A percentile compares a stretch with the other conserved stretches of the same genome.
phyloP scores from a whole-genome alignment of 2,888 invertebrate genomes.

The Corbicula japonica region DNA sequence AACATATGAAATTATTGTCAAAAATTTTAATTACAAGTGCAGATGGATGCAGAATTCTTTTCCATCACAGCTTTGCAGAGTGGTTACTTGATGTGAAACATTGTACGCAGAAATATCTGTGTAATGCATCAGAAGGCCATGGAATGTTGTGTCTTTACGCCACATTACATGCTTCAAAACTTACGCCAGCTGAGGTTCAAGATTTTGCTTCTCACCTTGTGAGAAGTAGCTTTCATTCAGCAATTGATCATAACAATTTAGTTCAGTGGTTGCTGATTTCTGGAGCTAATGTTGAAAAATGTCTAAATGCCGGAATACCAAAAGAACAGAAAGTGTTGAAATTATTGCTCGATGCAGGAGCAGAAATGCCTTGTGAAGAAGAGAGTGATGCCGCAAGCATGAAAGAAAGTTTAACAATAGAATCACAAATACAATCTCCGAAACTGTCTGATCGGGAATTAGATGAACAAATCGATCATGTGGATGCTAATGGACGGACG shows the following conservation, averaged over 20 bases:
- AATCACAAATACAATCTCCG: slow-evolving; percentile 65
- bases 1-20: slow-evolving; percentile 79
- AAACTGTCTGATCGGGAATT: slow-evolving; percentile 70
- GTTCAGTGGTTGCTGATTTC: slow-evolving; percentile 91
- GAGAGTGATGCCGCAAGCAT: slow-evolving; percentile 89
- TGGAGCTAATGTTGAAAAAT: slow-evolving; percentile 83
- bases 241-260: slow-evolving; percentile 88
- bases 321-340: slow-evolving; percentile 87
- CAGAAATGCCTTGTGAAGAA: slow-evolving; percentile 95
- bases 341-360: slow-evolving; percentile 95
- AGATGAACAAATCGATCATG: slow-evolving; percentile 86
- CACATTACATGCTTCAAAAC: slow-evolving; percentile 88
- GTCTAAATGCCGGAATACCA: slow-evolving; percentile 80
- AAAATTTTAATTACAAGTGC: slow-evolving; percentile 91
- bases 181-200: slow-evolving; percentile 86
- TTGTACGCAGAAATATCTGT: slow-evolving; percentile 97
- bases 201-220: slow-evolving; percentile 88
- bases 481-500: slow-evolving; percentile 90
- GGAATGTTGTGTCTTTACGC: slow-evolving; percentile 89
- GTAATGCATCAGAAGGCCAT: slow-evolving; percentile 92
- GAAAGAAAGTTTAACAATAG: slow-evolving; percentile 71
- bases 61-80: slow-evolving; percentile 97
- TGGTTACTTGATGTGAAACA: slow-evolving; percentile 99
- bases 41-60: slow-evolving; percentile 90
- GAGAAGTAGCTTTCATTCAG: slow-evolving; percentile 82